phyloP scores from a whole-genome alignment of 1,140 invertebrate species.

The Psix sp. region DNA sequence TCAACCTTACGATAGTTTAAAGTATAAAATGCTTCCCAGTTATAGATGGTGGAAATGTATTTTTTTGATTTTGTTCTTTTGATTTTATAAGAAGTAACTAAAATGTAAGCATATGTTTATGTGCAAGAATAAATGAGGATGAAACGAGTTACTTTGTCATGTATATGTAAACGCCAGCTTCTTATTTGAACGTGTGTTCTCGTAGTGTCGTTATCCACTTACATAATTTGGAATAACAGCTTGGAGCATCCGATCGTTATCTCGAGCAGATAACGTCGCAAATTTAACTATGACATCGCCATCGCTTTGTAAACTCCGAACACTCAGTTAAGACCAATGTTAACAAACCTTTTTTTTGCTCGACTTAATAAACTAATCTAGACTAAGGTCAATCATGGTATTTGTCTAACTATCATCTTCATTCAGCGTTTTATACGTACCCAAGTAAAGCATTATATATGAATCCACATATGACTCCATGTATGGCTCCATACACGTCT shows the following conservation, averaged over 20 bases:
- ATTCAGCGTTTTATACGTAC: constrained; percentile 18
- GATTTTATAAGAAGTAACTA: no score
- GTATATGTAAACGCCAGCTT: constrained; percentile 38
- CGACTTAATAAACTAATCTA: constrained; percentile 72
- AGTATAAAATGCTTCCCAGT: no score
- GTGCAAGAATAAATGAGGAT: no score
- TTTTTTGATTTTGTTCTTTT: no score
- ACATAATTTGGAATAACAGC: constrained; percentile 42
- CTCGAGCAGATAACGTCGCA: no score
- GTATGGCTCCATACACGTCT: no score
- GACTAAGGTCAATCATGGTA: constrained; percentile 70
- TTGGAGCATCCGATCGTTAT: constrained; percentile 42
- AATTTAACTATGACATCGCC: constrained; percentile 17
- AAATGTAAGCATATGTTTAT: no score
- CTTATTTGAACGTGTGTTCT: constrained; percentile 37
- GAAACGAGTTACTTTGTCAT: no score
- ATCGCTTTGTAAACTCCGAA: constrained; percentile 37
- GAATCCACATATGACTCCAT: no score
- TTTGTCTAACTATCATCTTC: constrained; percentile 70
- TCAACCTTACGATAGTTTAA: no score
- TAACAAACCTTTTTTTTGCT: constrained; percentile 62
- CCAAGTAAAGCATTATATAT: no score
- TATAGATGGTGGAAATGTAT: no score
- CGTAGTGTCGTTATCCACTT: constrained; percentile 35
- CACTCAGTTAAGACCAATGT: constrained; percentile 64